Evolutionary conservation across 2,888 invertebrate species (phyloP).

Genomic region (Augiades crinisus): DNA sequence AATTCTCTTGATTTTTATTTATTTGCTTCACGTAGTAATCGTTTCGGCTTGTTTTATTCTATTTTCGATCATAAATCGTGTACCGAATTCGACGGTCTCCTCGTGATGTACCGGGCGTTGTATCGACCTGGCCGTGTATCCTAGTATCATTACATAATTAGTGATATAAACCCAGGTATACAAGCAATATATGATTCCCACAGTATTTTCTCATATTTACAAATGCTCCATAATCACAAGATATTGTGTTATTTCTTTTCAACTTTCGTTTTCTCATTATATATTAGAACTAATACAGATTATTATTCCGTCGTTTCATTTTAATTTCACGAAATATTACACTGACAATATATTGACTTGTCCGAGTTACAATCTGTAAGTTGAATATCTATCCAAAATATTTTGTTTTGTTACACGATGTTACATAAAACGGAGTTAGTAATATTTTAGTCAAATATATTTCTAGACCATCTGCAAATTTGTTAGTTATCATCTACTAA

Average conservation of each 20-base stretch:
- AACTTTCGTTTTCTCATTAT: no score
- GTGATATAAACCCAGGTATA: constrained; percentile 19
- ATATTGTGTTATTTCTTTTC: background rate
- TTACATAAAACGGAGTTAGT: no score
- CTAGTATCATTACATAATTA: background rate
- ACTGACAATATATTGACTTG: no score
- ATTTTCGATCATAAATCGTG: constrained; percentile 21
- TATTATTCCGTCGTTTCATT: no score
- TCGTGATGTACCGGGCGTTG: background rate
- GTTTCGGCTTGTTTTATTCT: constrained; percentile 14
- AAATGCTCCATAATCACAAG: background rate
- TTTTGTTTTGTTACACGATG: no score
- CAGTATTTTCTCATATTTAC: background rate
- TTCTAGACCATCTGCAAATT: background rate
- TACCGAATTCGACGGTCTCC: constrained; percentile 2
- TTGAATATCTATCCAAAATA: no score
- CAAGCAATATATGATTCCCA: constrained; percentile 29
- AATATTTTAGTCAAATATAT: background rate
- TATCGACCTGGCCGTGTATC: background rate
- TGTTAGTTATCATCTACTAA: no score
- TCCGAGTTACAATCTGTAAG: no score
- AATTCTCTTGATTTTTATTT: constrained; percentile 21
- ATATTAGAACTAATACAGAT: background rate
- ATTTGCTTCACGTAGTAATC: constrained; percentile 24
- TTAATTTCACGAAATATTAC: no score